Evolutionary conservation across 2,113 vertebrate species (phyloP), one percentile per base, ranked within the genome.

Genomic region (Pipa parva): DNA sequence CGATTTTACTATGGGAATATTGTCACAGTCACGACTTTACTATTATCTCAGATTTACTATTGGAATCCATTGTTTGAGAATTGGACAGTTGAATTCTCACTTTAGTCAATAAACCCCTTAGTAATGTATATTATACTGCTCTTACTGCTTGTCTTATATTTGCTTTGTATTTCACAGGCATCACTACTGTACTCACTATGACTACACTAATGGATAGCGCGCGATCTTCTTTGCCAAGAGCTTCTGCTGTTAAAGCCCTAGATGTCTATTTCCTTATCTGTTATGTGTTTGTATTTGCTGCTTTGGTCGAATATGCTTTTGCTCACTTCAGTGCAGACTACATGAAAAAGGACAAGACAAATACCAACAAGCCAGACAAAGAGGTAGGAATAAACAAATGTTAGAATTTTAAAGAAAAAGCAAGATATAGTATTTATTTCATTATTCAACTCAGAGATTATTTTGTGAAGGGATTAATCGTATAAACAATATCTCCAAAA

Each of bases 211-310:
- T 99, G 97, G 94, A 95, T 62, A 97, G 95, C 0, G 97, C 95
- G 21, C 89, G 97, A 20, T 95, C 94, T 5, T 97, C 95, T 0
- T 83, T 99, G 17, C 97, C 97, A 0, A 86, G 97, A 58, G 97
- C 95, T 0, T 98, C 97, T 0, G 94, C 95, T 75, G 95, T 99
- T 82, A 99, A 99, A 79, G 97, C 97, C 0, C 75, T 98, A 59
- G 97, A 97, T 0, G 95, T 99, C 58, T 99, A 99, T 84, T 99
- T 99, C 90, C 97, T 95, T 92, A 99, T 99, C 80, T 99, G 97
- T 73, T 99, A 99, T 0, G 94, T 99, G 36, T 99, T 99, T 50
- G 97, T 99, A 72, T 99, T 99, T 0, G 95, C 97, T 0, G 97
- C 97, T 0, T 82, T 99, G 76, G 96, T 99, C 6, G 97, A 99